These are phyloP conservation scores for Lamellibrachia satsuma DNA, from an alignment of 2,888 invertebrate genomes.

Conservation along the genomic window DNA sequence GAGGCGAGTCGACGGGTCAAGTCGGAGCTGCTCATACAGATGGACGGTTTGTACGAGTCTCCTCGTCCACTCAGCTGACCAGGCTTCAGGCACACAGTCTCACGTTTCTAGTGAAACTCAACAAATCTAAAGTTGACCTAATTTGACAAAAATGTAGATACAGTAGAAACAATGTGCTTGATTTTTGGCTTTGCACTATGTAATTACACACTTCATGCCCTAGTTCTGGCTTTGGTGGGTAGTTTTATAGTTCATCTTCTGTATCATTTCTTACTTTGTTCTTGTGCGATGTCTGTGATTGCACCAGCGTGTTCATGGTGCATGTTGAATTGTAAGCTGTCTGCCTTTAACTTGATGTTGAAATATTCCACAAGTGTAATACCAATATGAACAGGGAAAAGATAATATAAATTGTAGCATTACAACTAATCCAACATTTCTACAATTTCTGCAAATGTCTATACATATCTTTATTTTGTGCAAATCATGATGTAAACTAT, in stretches of 20 bases:
- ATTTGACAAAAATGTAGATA: neutral
- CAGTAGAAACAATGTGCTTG: neutral
- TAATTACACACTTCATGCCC: neutral
- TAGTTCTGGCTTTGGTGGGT: constrained; percentile 2
- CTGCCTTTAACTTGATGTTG: neutral
- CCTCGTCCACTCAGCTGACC: neutral
- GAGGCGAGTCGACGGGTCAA: constrained; percentile 97
- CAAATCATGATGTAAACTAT: neutral
- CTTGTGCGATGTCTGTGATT: neutral
- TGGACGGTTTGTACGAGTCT: constrained; percentile 79
- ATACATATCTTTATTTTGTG: neutral
- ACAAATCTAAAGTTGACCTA: neutral
- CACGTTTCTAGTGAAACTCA: neutral
- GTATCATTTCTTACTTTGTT: neutral
- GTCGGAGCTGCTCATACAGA: constrained; percentile 95
- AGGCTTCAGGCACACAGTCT: neutral
- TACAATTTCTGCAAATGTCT: neutral
- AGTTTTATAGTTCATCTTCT: neutral
- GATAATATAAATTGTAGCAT: neutral
- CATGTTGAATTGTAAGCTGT: neutral
- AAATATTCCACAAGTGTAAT: neutral
- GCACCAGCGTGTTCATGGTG: neutral
- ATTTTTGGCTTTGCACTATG: neutral
- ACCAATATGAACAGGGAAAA: neutral
- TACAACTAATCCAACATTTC: neutral